Evolutionary conservation across 2,888 invertebrate species (phyloP).

Genomic region (Hesperia comma): DNA sequence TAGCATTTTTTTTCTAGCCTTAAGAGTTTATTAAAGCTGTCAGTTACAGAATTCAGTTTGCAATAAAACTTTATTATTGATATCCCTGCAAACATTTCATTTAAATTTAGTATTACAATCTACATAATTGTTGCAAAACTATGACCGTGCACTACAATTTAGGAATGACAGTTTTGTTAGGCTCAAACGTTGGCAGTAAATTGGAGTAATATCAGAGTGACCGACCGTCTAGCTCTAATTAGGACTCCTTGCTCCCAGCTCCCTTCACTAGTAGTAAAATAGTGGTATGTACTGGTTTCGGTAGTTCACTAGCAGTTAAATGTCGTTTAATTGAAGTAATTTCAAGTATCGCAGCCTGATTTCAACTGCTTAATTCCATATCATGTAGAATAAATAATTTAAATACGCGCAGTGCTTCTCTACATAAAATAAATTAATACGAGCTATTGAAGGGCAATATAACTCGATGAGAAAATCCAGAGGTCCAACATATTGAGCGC

Average conservation of each 20-base stretch:
- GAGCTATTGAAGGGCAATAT: too few species aligned
- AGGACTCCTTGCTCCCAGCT: constrained; percentile 15
- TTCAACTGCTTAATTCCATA: background rate
- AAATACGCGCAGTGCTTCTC: too few species aligned
- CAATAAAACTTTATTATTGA: background rate
- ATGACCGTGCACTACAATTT: constrained; percentile 29
- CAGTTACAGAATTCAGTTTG: too few species aligned
- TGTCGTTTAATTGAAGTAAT: constrained; percentile 2
- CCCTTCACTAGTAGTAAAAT: constrained; percentile 29
- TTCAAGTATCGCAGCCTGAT: background rate
- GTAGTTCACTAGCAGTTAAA: constrained; percentile 4
- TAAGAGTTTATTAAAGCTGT: too few species aligned
- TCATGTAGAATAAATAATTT: too few species aligned
- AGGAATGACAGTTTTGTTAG: constrained; percentile 18
- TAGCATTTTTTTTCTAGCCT: too few species aligned
- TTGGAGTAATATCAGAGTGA: constrained; percentile 5
- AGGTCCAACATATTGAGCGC: too few species aligned
- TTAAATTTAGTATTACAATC: constrained; percentile 6
- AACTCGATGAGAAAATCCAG: too few species aligned
- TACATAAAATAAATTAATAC: too few species aligned
- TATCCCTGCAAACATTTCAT: background rate
- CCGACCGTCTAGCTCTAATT: constrained; percentile 23
- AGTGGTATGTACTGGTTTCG: constrained; percentile 23
- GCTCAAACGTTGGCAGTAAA: constrained; percentile 3
- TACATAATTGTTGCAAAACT: constrained; percentile 1